phyloP scores from a whole-genome alignment of 2,797 vertebrate species.

The Enoplosus armatus region DNA sequence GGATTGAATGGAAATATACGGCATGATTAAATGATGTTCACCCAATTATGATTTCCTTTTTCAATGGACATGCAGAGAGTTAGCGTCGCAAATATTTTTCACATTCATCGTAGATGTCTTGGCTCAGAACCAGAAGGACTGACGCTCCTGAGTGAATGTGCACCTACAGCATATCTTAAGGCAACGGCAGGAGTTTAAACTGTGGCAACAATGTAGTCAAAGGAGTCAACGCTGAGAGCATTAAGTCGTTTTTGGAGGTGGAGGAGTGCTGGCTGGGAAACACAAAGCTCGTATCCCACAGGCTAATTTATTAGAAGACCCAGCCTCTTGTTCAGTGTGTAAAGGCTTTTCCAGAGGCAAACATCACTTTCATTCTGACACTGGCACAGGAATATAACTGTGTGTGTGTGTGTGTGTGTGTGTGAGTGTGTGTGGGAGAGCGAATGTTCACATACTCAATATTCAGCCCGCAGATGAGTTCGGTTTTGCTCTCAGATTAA shows the following conservation, averaged over 20 bases:
- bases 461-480: constrained; percentile 82
- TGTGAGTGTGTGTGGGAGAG: constrained; percentile 25
- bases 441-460: constrained; percentile 72
- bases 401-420: constrained; percentile 31
- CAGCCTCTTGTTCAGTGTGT: constrained; percentile 76
- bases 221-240: constrained; percentile 59
- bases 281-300: constrained; percentile 73
- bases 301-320: constrained; percentile 75
- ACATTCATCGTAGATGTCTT: background rate
- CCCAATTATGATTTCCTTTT: background rate
- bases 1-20: background rate
- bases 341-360: constrained; percentile 76
- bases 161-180: constrained; percentile 57
- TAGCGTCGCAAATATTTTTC: constrained; percentile 8
- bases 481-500: constrained; percentile 84
- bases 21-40: background rate
- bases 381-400: constrained; percentile 49
- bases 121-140: constrained; percentile 19
- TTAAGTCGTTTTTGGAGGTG: constrained; percentile 73
- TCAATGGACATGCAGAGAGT: background rate
- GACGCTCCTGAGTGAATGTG: constrained; percentile 37
- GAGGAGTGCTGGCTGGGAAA: constrained; percentile 59
- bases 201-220: constrained; percentile 50
- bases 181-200: constrained; percentile 59
- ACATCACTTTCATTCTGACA: constrained; percentile 79